Conservation (phyloP, 2,888 invertebrate species). For the Drosophila monieri region DNA sequence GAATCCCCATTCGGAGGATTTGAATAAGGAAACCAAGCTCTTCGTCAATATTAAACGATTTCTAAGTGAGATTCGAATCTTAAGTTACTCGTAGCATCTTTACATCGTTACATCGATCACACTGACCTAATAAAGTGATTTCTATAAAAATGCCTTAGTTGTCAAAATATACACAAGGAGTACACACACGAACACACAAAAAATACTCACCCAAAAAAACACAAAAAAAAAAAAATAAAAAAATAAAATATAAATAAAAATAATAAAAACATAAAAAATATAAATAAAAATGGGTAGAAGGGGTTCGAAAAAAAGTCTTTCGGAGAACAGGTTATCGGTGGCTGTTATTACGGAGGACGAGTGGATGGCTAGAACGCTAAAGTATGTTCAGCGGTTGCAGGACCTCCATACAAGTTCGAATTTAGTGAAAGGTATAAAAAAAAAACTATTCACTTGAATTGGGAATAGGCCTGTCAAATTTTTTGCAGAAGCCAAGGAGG, state of each 20-base stretch:
- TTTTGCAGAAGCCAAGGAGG: constrained; percentile 50
- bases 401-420: constrained; percentile 57
- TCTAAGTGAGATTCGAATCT: constrained; percentile 59
- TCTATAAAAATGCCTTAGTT: constrained; percentile 5
- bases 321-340: background rate
- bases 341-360: constrained; percentile 59
- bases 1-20: constrained; percentile 13
- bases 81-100: constrained; percentile 74
- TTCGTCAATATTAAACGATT: constrained; percentile 55
- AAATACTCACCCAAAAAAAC: constrained; percentile 1
- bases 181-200: constrained; percentile 3
- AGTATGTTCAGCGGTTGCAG: constrained; percentile 52
- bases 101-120: constrained; percentile 15
- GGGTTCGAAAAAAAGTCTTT: background rate
- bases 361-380: constrained; percentile 50
- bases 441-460: too few species aligned
- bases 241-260: constrained; percentile 7
- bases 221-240: constrained; percentile 8
- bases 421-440: constrained; percentile 57
- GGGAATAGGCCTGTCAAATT: background rate
- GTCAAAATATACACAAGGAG: constrained; percentile 10
- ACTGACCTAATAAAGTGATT: constrained; percentile 9
- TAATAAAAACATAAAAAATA: constrained; percentile 1
- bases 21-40: constrained; percentile 22
- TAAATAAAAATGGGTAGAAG: constrained; percentile 25